Percentiles rank a stretch among this genome's conserved stretches.
Conservation (phyloP, 1,140 invertebrate species). For the Pygmarrhopalites habei region DNA sequence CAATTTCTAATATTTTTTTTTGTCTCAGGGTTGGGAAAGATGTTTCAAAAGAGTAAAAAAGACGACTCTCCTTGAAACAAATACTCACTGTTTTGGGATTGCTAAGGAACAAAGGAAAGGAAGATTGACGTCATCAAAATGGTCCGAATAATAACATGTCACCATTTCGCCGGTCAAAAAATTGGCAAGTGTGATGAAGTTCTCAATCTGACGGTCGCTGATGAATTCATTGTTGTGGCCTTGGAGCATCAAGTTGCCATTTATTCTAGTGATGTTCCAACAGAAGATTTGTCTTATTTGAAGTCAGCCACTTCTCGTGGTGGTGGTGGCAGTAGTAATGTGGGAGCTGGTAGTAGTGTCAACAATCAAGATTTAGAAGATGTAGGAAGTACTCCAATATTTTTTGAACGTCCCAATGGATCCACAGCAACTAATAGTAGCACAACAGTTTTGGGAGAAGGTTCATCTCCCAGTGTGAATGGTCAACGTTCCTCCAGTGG, state of each 20-base stretch:
- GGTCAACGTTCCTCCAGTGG: no score
- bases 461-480: no score
- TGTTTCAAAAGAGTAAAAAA: no score
- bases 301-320: background rate
- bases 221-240: slow-evolving; percentile 40
- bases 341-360: background rate
- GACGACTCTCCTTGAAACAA: no score
- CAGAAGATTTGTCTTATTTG: background rate
- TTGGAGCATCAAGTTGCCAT: slow-evolving; percentile 31
- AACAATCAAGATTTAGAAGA: no score
- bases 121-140: slow-evolving; percentile 48
- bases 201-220: slow-evolving; percentile 53
- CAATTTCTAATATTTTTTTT: no score
- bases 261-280: slow-evolving; percentile 11
- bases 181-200: slow-evolving; percentile 59
- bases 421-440: background rate
- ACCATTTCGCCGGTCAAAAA: slow-evolving; percentile 60
- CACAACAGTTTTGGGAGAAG: no score
- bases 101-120: background rate
- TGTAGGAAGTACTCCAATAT: background rate
- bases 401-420: background rate
- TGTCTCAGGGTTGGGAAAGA: no score
- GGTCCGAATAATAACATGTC: slow-evolving; percentile 62
- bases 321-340: slow-evolving; percentile 11
- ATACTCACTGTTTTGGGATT: no score